Conservation (phyloP, 2,113 vertebrate genomes). For the Aldabrachelys gigantea region DNA sequence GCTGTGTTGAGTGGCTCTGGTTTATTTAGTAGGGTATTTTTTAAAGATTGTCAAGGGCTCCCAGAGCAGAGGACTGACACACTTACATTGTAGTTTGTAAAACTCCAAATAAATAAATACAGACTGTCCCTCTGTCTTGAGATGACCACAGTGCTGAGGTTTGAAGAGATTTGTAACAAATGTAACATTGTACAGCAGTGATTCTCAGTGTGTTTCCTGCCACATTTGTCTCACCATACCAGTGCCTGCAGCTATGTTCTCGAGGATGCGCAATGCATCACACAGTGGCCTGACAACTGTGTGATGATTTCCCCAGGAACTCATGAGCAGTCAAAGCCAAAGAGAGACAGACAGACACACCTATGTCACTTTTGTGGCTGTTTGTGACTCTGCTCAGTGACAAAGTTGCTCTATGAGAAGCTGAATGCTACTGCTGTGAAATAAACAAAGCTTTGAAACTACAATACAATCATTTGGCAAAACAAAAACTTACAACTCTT, state of each 20-base stretch:
- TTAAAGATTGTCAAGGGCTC: slow-evolving; percentile 15
- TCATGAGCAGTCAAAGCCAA: not conserved
- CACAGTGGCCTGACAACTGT: not conserved
- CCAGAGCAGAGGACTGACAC: not conserved
- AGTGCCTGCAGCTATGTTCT: not conserved
- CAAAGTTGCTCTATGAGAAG: not conserved
- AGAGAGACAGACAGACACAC: not conserved
- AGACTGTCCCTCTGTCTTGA: not conserved
- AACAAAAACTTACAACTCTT: not conserved
- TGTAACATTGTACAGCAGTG: not conserved
- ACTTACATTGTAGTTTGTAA: not conserved
- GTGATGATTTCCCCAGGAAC: not conserved
- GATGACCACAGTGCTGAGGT: not conserved
- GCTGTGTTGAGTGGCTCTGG: not conserved
- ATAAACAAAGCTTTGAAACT: slow-evolving; percentile 38
- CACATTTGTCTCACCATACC: slow-evolving; percentile 22
- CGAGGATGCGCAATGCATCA: not conserved
- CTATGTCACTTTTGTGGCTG: not conserved
- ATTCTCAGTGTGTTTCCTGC: not conserved
- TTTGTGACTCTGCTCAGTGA: not conserved
- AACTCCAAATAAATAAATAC: not conserved
- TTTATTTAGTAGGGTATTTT: not conserved
- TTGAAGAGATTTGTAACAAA: not conserved
- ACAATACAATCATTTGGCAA: not conserved
- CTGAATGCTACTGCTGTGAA: not conserved